Evolutionary conservation across 2,113 vertebrate species (phyloP), one percentile per base, ranked within the genome.

Genomic region (Zosterops lateralis): DNA sequence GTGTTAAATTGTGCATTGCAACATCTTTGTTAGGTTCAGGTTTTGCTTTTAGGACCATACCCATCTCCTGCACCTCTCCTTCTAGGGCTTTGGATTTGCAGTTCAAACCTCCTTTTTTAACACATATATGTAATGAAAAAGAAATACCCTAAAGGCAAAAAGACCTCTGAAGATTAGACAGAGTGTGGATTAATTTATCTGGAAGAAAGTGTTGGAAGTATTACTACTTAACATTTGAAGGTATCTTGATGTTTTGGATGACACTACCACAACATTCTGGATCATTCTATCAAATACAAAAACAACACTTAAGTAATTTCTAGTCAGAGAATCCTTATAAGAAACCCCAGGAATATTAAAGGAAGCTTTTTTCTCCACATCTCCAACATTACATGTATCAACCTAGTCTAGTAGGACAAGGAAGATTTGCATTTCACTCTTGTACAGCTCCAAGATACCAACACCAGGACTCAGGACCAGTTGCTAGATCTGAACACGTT

Each of bases 1-100:
- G 84, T 95, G 67, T 96, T 96, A 91, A 96, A 82, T 96, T 92
- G 87, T 93, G 53, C 74, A 85, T 81, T 12, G 2, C 36, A 78
- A 11, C 1, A 2, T 34, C 36, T 77, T 83, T 25, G 4, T 50
- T 45, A 75, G 20, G 38, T 79, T 84, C 34, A 54, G 29, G 15
- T 44, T 87, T 87, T 75, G 56, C 29, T 66, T 21, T 62, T 66
- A 28, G 50, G 42, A n/a, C 20, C 32, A 20, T 10, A 36, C 3
- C 31, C 20, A 45, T 29, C 28, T 83, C 62, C 51, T 56, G 8
- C 8, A 25, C 15, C 13, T 56, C 7, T 28, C 28, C 48, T 85
- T 47, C 32, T 15, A 28, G 17, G 24, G 7, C 17, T 72, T 67
- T 42, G 70, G 15, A 19, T 60, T 84, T 42, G 34, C 16, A 50